Base-by-base conservation (phyloP, 1,140 invertebrate genomes). In the Drosophila obscura region DNA sequence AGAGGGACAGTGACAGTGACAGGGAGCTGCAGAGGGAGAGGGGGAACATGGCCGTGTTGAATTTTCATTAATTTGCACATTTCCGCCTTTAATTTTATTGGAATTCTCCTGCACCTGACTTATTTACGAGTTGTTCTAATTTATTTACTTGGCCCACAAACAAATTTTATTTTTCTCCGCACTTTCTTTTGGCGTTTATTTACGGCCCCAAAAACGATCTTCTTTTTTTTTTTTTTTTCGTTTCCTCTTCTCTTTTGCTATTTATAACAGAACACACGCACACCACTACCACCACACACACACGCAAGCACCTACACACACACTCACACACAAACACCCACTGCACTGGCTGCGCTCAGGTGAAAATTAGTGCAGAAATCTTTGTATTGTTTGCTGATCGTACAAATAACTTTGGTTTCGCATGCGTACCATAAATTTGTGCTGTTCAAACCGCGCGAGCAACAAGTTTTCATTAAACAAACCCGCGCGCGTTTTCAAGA, bases 361-460 rank as follows among this genome's bases (percentile, higher is more conserved):
- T 87, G 79, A 73, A 87, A 88, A 87, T 78, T 76, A 66, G 75
- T 79, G 83, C 83, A 82, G 75, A 81, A 78, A 67, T 76, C 69
- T 71, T 50, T 62, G 31, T 7, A 19, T 39, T 53, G 31, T 41
- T 41, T 15, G 68, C 50, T 13, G 52, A 69, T 69, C 51, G 44
- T 15, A 43, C 51, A 15, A 57, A 57, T 43, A 16, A 50, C 26
- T 44, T 43, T 26, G 39, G 9, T 24, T 68, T 51, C 35, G 35
- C 35, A 39, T 39, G 35, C 35, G 35, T 39, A 51, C 49, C 11
- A 31, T 13, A 31, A 24, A 68, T 48, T 46, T 5, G 5, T 41
- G 5, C 16, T 3, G 9, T 57, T 43, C 16, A n/a, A 7, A 24
- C 13, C 50, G 35, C 50, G 15, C 35, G 35, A 43, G 55, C 39